A percentile compares a stretch with the other conserved stretches of the same genome.
Conservation (phyloP, 2,113 vertebrate species). For the Bufo gargarizans region DNA sequence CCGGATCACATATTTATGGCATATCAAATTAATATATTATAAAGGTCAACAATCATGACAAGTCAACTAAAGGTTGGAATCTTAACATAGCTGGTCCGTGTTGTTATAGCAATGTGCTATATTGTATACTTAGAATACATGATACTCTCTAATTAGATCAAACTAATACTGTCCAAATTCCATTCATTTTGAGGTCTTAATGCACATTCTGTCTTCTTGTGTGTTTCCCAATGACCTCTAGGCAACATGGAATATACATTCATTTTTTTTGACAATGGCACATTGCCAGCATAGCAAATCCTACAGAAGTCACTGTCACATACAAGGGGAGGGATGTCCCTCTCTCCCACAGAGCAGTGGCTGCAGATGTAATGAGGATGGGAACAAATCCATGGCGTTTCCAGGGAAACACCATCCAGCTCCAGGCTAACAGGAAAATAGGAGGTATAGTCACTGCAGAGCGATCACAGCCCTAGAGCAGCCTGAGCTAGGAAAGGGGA, state of each 20-base stretch:
- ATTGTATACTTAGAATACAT: neutral
- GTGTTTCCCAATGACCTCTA: conserved; percentile 33
- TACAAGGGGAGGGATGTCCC: conserved; percentile 39
- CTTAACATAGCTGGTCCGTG: no score
- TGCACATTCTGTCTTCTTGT: conserved; percentile 2
- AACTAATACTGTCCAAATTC: neutral
- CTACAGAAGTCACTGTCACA: conserved; percentile 43
- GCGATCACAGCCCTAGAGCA: neutral
- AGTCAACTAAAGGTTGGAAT: no score
- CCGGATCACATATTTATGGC: no score
- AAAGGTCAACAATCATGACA: no score
- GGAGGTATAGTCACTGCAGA: conserved; percentile 6
- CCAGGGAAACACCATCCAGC: conserved; percentile 56
- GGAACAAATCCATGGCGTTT: conserved; percentile 56
- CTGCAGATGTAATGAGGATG: conserved; percentile 51
- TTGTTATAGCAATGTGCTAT: neutral
- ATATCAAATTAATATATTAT: no score
- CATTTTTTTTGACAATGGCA: conserved; percentile 31
- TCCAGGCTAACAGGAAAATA: conserved; percentile 44
- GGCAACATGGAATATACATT: conserved; percentile 1
- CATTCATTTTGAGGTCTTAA: neutral
- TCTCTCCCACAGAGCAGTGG: conserved; percentile 21
- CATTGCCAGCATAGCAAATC: conserved; percentile 45
- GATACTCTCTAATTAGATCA: neutral
- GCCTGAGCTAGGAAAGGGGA: neutral